Base-by-base conservation (phyloP, 2,797 vertebrate genomes). In the Malurus leucopterus region DNA sequence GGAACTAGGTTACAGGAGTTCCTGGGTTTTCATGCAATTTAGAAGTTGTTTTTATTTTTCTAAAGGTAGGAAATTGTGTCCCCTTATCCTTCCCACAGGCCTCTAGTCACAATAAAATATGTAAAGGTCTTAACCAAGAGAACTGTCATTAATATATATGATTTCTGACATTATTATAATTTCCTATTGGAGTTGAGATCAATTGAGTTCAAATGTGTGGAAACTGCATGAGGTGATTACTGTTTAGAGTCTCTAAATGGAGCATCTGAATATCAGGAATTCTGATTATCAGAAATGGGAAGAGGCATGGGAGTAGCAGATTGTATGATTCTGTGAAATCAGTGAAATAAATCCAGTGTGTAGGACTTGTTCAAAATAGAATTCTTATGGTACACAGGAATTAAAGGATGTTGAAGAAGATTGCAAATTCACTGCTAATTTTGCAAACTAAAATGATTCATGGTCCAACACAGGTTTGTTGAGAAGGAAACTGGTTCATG, bases 1-100 rank as follows among this genome's bases (percentile, higher is more conserved):
- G 54, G 17, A 91, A 91, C 17, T 65, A 27, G n/a, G 63, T 77
- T 87, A 41, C 20, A 57, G 63, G 64, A 72, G 24, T 89, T 88
- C 44, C 23, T 75, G 36, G 6, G 14, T 30, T 86, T 86, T 50
- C 8, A 17, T 75, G n/a, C 15, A 59, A 21, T 72, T 88, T 46
- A 64, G 53, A 80, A 62, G 46, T 62, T 88, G 34, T 40, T 90
- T 81, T 61, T 73, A 20, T 80, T 71, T 83, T 83, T n/a, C 11
- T 63, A 20, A 88, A 69, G 41, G 18, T 24, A 46, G 24, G 43
- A 79, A 76, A 32, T 71, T 11, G 13, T 76, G 26, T 65, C 24
- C 8, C 7, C 6, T 9, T 44, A 40, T 5, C 4, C 7, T 7
- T 2, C 4, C 10, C 18, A 9, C 8, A 58, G 49, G 22, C 30